These are phyloP conservation scores for Charadrius vociferus DNA, from an alignment of 2,113 vertebrate genomes.

Conservation along the genomic window DNA sequence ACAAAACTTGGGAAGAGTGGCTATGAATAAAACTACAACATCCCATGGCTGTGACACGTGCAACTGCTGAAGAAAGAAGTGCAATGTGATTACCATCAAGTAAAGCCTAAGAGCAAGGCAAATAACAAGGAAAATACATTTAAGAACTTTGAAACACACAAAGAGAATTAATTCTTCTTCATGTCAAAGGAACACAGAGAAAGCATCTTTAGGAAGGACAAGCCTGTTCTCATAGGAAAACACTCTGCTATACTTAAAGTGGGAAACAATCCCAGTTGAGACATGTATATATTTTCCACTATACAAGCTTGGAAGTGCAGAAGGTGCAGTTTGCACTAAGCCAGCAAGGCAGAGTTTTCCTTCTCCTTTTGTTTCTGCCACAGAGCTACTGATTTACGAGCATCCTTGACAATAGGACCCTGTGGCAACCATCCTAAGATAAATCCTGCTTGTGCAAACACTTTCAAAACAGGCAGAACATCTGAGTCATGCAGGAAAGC, in stretches of 20 bases:
- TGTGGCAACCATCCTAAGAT: not conserved
- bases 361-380: conserved; percentile 7
- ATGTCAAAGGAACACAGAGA: not conserved
- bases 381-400: conserved; percentile 33
- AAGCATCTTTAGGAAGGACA: not conserved
- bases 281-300: not conserved
- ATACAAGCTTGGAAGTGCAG: not conserved
- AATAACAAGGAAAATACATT: not conserved
- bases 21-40: not conserved
- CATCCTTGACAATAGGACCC: not conserved
- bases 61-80: not conserved
- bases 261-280: not conserved
- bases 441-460: conserved; percentile 33
- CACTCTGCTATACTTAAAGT: not conserved
- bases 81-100: not conserved
- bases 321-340: not conserved
- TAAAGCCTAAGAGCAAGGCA: not conserved
- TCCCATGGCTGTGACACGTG: not conserved
- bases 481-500: conserved; percentile 50
- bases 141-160: not conserved
- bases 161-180: not conserved
- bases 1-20: not conserved
- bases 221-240: not conserved
- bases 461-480: conserved; percentile 30
- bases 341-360: not conserved